These are phyloP conservation scores for Ormyrus rosae DNA, from an alignment of 2,888 invertebrate genomes.

Conservation along the genomic window DNA sequence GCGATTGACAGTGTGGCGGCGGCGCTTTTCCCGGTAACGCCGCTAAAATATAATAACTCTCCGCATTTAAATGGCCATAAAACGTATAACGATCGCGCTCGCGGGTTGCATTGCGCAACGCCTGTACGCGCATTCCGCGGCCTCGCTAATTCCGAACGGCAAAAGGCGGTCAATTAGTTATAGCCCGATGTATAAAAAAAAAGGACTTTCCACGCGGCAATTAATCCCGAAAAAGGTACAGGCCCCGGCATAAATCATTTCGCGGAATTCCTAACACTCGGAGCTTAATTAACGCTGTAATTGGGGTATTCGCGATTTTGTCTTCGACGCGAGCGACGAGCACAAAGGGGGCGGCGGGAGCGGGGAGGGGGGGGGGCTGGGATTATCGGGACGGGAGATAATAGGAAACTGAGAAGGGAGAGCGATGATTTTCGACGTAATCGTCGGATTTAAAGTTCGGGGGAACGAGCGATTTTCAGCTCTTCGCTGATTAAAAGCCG, in stretches of 20 bases:
- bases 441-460: slow-evolving; percentile 17
- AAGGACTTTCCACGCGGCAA: slow-evolving; percentile 10
- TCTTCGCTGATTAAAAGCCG: slow-evolving; percentile 63
- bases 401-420: slow-evolving; percentile 26
- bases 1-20: too few species aligned
- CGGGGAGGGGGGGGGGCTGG: background rate
- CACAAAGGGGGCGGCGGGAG: background rate
- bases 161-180: slow-evolving; percentile 27
- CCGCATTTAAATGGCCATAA: background rate
- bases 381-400: slow-evolving; percentile 29
- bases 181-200: slow-evolving; percentile 3
- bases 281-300: slow-evolving; percentile 25
- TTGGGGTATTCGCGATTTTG: slow-evolving; percentile 7
- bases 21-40: background rate
- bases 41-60: slow-evolving; percentile 30
- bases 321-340: background rate
- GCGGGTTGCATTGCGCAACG: slow-evolving; percentile 1
- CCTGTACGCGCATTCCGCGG: background rate
- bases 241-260: slow-evolving; percentile 18
- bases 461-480: slow-evolving; percentile 60
- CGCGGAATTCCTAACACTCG: background rate
- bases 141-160: background rate
- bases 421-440: slow-evolving; percentile 34
- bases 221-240: slow-evolving; percentile 30
- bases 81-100: slow-evolving; percentile 6